Base-by-base conservation (phyloP, 92 coral and sea anemone species). In the Epizoanthus scotinus region DNA sequence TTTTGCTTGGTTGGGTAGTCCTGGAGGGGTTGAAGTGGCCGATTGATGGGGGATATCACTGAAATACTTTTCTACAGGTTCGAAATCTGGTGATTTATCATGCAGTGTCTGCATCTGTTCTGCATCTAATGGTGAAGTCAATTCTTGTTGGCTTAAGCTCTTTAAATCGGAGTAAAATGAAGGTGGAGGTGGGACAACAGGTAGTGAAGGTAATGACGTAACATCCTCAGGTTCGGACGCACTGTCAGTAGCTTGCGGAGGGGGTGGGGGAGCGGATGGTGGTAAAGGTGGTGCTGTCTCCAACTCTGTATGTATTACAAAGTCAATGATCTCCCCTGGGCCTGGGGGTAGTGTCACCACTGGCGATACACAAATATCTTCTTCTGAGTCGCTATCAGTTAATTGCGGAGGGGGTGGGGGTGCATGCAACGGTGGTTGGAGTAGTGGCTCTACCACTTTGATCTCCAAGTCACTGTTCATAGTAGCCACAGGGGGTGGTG, bases 141-240 rank as follows among this genome's bases (percentile, higher is more conserved):
- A 59, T 1, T 38, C 55, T 38, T 29, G 22, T 9, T 31, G 49
- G 54, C 6, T 54, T 5, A 14, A 58, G 57, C 56, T 57, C 64
- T 67, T 65, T 54, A 79, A 56, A 78, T 78, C 49, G 8, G 91
- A 89, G 63, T 82, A 84, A 34, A 88, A 83, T 5, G 25, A 81
- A 22, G 85, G 84, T 49, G 91, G 88, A 7, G 85, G 90, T 47
- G 90, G 73, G 78, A 83, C 84, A 56, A 87, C 26, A 10, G 73
- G 84, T 56, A 83, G 18, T 7, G 84, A 53, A 8, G 77, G 55
- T 47, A 75, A 24, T 0, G 20, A 1, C 13, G 60, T 17, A 22
- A 34, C 64, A 17, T 72, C 53, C 36, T 77, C 88, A 55, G 29
- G 21, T 13, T 54, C 40, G 22, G 65, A 20, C 26, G 56, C 62